Percentiles rank a stretch among this genome's conserved stretches.
Conservation (phyloP, 2,113 vertebrate genomes). For the Aramus guarauna region DNA sequence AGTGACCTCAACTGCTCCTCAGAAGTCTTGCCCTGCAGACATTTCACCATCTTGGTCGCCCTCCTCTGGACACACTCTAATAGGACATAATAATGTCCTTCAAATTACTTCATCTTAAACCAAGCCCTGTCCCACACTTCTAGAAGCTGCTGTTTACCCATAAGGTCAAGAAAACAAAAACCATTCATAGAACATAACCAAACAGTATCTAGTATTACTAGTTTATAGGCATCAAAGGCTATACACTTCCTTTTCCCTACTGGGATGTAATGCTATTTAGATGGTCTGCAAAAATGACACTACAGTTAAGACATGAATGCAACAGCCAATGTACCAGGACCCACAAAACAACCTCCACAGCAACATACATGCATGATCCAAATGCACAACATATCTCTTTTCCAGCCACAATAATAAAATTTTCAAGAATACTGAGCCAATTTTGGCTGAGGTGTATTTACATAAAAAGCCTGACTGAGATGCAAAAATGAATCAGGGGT, state of each 20-base stretch:
- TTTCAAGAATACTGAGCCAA: background rate
- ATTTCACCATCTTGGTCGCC: background rate
- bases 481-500: background rate
- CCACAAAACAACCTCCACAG: background rate
- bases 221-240: background rate
- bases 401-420: background rate
- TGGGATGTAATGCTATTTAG: background rate
- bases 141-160: background rate
- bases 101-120: background rate
- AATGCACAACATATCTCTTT: background rate
- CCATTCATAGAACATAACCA: background rate
- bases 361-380: background rate
- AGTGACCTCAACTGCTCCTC: background rate
- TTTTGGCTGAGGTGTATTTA: background rate
- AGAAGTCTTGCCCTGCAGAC: rapidly evolving
- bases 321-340: background rate
- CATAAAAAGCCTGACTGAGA: background rate
- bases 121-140: background rate
- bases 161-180: background rate
- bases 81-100: background rate
- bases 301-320: background rate
- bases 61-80: background rate
- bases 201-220: background rate
- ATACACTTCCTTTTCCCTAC: background rate
- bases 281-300: background rate